A percentile compares a stretch with the other conserved stretches of the same genome.
These are phyloP conservation scores for Poeciliopsis presidionis DNA, from an alignment of 2,797 vertebrate species.

Conservation along the genomic window DNA sequence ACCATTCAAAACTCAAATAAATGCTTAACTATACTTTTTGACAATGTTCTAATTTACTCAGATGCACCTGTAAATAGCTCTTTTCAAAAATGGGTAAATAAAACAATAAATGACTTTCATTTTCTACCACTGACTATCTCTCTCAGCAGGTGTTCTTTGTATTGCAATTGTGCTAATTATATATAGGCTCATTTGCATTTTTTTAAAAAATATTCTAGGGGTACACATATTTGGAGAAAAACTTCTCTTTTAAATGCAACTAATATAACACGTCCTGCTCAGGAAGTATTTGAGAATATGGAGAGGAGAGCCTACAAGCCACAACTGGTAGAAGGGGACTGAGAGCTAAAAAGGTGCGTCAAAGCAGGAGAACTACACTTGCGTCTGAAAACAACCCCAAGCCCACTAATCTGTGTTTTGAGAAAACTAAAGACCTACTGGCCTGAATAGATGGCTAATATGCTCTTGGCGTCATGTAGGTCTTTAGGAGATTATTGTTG, in stretches of 20 bases:
- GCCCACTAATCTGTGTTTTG: conserved; percentile 30
- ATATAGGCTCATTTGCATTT: conserved; percentile 3
- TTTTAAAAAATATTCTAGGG: not conserved
- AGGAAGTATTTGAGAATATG: conserved; percentile 20
- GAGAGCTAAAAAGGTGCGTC: conserved; percentile 37
- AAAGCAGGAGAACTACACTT: conserved; percentile 58
- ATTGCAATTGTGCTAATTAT: conserved; percentile 16
- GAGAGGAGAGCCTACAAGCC: conserved; percentile 47
- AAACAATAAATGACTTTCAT: conserved; percentile 2
- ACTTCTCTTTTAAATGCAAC: conserved; percentile 8
- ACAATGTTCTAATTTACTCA: not conserved
- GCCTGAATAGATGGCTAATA: conserved; percentile 36
- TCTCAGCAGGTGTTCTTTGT: not conserved
- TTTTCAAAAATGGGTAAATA: not conserved
- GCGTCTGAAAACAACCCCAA: conserved; percentile 74
- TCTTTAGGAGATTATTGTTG: conserved; percentile 14
- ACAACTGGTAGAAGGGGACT: conserved; percentile 37
- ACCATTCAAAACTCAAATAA: not conserved
- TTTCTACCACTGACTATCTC: not conserved
- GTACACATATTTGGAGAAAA: not conserved
- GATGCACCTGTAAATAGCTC: not conserved
- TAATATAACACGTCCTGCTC: conserved; percentile 27
- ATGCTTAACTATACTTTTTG: not conserved
- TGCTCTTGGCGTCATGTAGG: conserved; percentile 19
- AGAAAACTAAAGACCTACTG: conserved; percentile 38